phyloP scores from a whole-genome alignment of 2,888 invertebrate species.

The Gandaritis pyraliata region DNA sequence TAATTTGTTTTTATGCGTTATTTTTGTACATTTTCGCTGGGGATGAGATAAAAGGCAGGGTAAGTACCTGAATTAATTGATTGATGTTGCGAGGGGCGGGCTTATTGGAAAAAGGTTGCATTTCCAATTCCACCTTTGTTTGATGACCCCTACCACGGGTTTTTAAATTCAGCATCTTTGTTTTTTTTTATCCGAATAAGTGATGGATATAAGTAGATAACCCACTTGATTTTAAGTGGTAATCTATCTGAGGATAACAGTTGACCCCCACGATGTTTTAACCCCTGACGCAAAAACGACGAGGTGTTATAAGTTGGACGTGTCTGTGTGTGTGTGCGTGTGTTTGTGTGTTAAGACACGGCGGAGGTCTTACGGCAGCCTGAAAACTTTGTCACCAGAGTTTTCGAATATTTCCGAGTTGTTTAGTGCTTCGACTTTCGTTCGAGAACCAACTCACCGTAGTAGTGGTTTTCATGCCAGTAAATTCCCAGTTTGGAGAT shows the following conservation, averaged over 20 bases:
- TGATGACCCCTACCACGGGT: slow-evolving; percentile 42
- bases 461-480: slow-evolving; percentile 42
- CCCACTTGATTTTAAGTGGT: too few species aligned
- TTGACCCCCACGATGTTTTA: too few species aligned
- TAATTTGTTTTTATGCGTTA: slow-evolving; percentile 38
- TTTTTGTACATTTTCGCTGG: slow-evolving; percentile 38
- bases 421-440: background rate
- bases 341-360: too few species aligned
- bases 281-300: too few species aligned
- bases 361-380: too few species aligned
- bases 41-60: slow-evolving; percentile 51
- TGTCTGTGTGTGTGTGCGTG: too few species aligned
- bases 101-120: slow-evolving; percentile 55
- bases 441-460: slow-evolving; percentile 14
- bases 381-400: too few species aligned
- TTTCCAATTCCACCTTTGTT: slow-evolving; percentile 54
- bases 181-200: too few species aligned
- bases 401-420: too few species aligned
- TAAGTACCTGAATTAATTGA: slow-evolving; percentile 63
- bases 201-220: too few species aligned
- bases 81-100: slow-evolving; percentile 58
- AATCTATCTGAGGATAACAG: too few species aligned
- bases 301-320: too few species aligned
- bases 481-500: slow-evolving; percentile 57
- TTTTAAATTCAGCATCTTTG: background rate